Evolutionary conservation across 1,140 invertebrate genomes (phyloP).

Genomic region (Aphis gossypii): DNA sequence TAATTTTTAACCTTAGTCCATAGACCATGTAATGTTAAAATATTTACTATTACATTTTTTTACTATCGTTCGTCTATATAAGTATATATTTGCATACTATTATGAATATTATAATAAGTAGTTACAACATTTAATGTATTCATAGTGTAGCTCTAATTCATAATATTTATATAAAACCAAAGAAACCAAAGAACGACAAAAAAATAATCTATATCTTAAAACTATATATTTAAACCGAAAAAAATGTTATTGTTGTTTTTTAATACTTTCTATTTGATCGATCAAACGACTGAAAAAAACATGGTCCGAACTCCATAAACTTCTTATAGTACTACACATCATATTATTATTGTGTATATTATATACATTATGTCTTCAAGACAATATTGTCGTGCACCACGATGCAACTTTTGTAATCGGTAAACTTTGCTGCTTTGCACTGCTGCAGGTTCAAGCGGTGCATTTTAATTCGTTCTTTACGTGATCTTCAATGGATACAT

Average conservation of each 20-base stretch:
- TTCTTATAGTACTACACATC: background rate
- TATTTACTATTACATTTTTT: background rate
- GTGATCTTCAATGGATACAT: background rate
- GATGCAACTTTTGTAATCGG: constrained; percentile 41
- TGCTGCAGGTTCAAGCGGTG: background rate
- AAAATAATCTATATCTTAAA: background rate
- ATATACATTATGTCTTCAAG: background rate
- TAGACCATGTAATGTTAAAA: background rate
- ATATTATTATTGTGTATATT: background rate
- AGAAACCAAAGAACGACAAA: background rate
- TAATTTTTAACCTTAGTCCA: background rate
- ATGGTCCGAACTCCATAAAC: background rate
- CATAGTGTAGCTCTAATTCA: background rate
- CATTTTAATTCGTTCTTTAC: constrained; percentile 1
- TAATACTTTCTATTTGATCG: background rate
- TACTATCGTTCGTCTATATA: background rate
- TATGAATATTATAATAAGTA: background rate
- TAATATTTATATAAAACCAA: background rate
- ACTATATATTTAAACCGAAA: background rate
- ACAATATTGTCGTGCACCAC: background rate
- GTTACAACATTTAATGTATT: background rate
- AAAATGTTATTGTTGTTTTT: background rate
- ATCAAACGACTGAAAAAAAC: background rate
- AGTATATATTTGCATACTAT: no score
- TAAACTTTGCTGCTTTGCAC: background rate